These are phyloP conservation scores for Anaspis maculata DNA, from an alignment of 2,888 invertebrate genomes.

Conservation along the genomic window DNA sequence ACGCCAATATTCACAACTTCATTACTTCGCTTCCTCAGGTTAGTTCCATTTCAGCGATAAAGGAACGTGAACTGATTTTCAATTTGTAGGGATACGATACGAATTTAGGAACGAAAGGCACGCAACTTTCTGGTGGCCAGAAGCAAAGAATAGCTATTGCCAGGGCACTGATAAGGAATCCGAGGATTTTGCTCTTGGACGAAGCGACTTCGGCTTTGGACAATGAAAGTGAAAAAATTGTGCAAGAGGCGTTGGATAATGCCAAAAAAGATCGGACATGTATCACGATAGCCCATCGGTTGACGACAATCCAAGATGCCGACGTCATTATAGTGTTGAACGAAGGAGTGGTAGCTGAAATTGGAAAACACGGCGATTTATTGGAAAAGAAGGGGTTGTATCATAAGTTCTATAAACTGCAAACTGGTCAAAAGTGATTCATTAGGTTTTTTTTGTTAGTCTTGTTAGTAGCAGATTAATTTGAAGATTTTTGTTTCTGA, in stretches of 20 bases:
- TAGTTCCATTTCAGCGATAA: too few relatives aligned
- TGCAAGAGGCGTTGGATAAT: slow-evolving; percentile 79
- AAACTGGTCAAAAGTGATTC: slow-evolving; percentile 22
- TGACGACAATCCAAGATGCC: slow-evolving; percentile 76
- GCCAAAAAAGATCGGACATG: slow-evolving; percentile 77
- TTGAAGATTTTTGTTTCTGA: too few relatives aligned
- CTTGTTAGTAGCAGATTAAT: too few relatives aligned
- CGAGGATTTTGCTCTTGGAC: slow-evolving; percentile 68
- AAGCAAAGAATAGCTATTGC: slow-evolving; percentile 87
- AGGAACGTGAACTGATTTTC: too few relatives aligned
- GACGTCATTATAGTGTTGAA: slow-evolving; percentile 68
- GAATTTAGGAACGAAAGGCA: slow-evolving; percentile 68
- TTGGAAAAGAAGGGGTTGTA: slow-evolving; percentile 58
- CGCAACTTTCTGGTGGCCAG: slow-evolving; percentile 76
- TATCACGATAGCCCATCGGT: slow-evolving; percentile 77
- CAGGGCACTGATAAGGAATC: slow-evolving; percentile 70
- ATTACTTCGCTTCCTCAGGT: slow-evolving; percentile 68
- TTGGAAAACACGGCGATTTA: slow-evolving; percentile 62
- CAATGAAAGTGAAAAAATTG: slow-evolving; percentile 77
- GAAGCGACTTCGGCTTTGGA: slow-evolving; percentile 86
- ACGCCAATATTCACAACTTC: slow-evolving; percentile 84
- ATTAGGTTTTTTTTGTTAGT: too few relatives aligned
- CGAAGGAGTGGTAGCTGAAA: slow-evolving; percentile 61
- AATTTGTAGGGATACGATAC: slow-evolving; percentile 70
- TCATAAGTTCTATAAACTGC: slow-evolving; percentile 37